Conservation (phyloP, 2,113 vertebrate genomes). For the Vanacampus margaritifer region DNA sequence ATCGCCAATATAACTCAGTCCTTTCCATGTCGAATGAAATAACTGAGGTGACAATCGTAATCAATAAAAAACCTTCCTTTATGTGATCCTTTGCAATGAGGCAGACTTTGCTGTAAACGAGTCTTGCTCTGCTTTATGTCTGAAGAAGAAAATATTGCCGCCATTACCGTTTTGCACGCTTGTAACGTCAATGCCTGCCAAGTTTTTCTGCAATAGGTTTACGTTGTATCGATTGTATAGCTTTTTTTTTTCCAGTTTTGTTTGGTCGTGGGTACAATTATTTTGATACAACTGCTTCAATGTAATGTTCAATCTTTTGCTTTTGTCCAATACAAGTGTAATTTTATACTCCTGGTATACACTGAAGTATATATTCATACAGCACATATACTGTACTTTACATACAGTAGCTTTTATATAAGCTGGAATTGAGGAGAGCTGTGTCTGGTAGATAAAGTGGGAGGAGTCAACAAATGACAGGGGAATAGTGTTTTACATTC, state of each 20-base stretch:
- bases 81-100: conserved; percentile 10
- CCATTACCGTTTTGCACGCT: conserved; percentile 23
- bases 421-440: conserved; percentile 20
- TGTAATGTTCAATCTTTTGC: conserved; percentile 33
- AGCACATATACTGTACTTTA: no score
- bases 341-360: neutral
- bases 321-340: conserved; percentile 2
- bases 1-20: neutral
- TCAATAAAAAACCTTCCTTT: conserved; percentile 22
- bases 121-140: conserved; percentile 24
- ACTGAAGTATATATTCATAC: no score
- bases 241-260: conserved; percentile 36
- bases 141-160: conserved; percentile 25
- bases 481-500: conserved; percentile 29
- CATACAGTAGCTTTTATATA: neutral
- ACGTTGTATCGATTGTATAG: conserved; percentile 19
- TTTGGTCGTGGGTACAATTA: conserved; percentile 34
- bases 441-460: conserved; percentile 17
- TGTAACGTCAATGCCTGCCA: conserved; percentile 8
- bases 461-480: conserved; percentile 30
- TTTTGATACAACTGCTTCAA: conserved; percentile 45
- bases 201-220: conserved; percentile 22
- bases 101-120: conserved; percentile 20
- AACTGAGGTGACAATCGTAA: conserved; percentile 6
- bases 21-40: conserved; percentile 12